Evolutionary conservation across 2,888 invertebrate species (phyloP), one percentile per base, ranked within the genome.

Genomic region (Autographa pulchrina): DNA sequence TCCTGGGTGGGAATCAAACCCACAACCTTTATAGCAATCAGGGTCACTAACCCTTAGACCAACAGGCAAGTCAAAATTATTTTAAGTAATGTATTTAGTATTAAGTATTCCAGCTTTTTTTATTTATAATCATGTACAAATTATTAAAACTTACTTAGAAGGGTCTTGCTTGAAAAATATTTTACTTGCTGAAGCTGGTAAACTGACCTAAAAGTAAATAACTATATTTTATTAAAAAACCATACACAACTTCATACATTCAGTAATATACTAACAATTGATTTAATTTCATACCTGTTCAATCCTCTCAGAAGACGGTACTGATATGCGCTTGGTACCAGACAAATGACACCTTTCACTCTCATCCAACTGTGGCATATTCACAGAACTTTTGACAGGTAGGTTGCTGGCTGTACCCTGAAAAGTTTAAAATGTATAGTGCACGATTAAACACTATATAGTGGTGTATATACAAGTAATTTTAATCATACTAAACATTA

Each of bases 121-220:
- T 25, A 25, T 25, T 25, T 25, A 25, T 59, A 2, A 54, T n/a
- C n/a, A n/a, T n/a, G n/a, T n/a, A n/a, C n/a, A 18, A n/a, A 13
- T 56, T 11, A 25, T 8, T 8, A 25, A 54, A 69, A 86, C 89
- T 86, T 71, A 88, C 88, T 68, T 74, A 7, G 74, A 13, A 13
- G 68, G 61, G 25, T 89, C 88, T 16, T 85, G 84, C 81, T 90
- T 91, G 38, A 92, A 69, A 11, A 83, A 84, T 54, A 92, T 84
- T 79, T 91, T 93, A 78, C 86, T 87, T 20, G 92, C 91, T 52
- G 85, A 73, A 48, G 83, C 73, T 73, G 92, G 92, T 74, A 92
- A 69, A 65, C 66, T 68, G 9, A 88, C 81, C 89, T 92, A 85
- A 70, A 58, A 79, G 68, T 52, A 63, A 64, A 72, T 32, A 9